Evolutionary conservation across 2,113 vertebrate species (phyloP), one percentile per base, ranked within the genome.

Genomic region (Gavia stellata): DNA sequence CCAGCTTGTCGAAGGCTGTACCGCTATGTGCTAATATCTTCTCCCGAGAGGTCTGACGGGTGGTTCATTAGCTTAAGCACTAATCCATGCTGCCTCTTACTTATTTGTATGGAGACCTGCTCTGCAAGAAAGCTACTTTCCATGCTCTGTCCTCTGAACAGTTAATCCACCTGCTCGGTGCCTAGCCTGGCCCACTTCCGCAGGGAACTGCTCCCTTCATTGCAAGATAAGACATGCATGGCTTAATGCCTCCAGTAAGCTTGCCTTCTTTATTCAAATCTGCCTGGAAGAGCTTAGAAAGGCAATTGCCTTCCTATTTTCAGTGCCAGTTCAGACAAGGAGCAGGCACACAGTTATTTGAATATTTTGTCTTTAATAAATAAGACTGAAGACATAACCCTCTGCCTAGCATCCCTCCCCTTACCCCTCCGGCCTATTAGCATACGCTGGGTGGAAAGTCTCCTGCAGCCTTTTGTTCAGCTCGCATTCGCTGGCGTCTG

Each of bases 111-210:
- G 91, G 58, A 82, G 94, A 95, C 84, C 70, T 92, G 96, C 94
- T 80, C 89, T 91, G 78, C 91, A 83, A 80, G 96, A 70, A 86
- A 95, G 63, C 91, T 92, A 12, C 50, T 97, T 96, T 86, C 91
- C 81, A 86, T 92, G 87, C 59, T 72, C 84, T 89, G 91, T 83
- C 33, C 87, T 80, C 86, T 29, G 84, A 95, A 95, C 84, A 74
- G 91, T 96, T 97, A 96, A 95, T 95, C 87, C 94, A 95, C 97
- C 95, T 97, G 96, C 93, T 94, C 3, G 0, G 31, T 87, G 74
- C 66, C 78, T 14, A 28, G n/a, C 86, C 84, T 21, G 42, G 63
- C 79, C 62, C 74, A 24, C 75, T 92, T 71, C 82, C 20, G 0
- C 1, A 3, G 73, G 68, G 61, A 85, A 29, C 28, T 31, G 14